A percentile compares a stretch with the other conserved stretches of the same genome.
Evolutionary conservation across 2,888 invertebrate species (phyloP).

Genomic region (Callinectes sapidus): DNA sequence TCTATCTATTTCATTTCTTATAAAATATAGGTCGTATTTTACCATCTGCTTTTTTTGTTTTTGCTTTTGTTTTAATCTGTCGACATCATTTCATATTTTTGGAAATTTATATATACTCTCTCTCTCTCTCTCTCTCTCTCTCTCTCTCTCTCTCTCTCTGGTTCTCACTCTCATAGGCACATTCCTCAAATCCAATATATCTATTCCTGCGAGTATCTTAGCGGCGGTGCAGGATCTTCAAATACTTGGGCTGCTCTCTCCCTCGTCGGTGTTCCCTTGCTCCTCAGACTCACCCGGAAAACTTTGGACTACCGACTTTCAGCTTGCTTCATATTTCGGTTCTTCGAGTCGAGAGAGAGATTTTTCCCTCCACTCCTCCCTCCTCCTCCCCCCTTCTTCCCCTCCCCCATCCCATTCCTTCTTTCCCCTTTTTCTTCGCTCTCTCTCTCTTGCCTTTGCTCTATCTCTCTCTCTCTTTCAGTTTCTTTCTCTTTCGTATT

Average conservation of each 20-base stretch:
- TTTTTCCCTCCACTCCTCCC: neutral
- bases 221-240: neutral
- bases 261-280: neutral
- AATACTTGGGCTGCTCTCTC: slow-evolving; percentile 1
- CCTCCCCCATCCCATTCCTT: neutral
- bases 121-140: slow-evolving; percentile 25
- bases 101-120: too few species aligned
- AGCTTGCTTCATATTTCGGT: slow-evolving; percentile 25
- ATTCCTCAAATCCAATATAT: slow-evolving; percentile 36
- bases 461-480: neutral
- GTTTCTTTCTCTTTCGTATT: neutral
- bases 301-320: neutral
- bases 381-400: neutral
- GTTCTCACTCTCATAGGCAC: neutral
- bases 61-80: too few species aligned
- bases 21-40: too few species aligned
- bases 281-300: neutral
- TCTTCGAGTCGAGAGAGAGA: slow-evolving; percentile 16
- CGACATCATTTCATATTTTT: too few species aligned
- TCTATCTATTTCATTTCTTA: slow-evolving; percentile 9
- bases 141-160: slow-evolving; percentile 7
- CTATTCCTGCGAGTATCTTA: slow-evolving; percentile 27
- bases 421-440: neutral
- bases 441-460: neutral
- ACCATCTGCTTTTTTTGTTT: too few species aligned